These are phyloP conservation scores for Drosophila mulleri DNA, from an alignment of 2,888 invertebrate species.

Conservation along the genomic window DNA sequence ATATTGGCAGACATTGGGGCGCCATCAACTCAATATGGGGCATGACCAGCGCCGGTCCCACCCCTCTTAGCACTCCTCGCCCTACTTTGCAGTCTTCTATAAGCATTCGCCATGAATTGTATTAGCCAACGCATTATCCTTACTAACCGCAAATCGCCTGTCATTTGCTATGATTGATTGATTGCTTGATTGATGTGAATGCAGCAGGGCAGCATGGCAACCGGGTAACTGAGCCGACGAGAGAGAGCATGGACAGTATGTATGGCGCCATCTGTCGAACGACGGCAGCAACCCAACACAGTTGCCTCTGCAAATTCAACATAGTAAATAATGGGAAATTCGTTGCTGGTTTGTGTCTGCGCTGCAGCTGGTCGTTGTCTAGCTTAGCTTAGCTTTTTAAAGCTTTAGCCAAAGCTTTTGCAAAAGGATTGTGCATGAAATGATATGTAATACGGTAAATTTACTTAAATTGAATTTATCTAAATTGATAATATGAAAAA, in stretches of 20 bases:
- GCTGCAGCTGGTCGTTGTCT: slow-evolving; percentile 11
- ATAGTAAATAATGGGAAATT: slow-evolving; percentile 62
- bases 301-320: slow-evolving; percentile 18
- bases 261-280: slow-evolving; percentile 46
- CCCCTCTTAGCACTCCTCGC: neutral
- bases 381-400: neutral
- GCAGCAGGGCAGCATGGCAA: neutral
- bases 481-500: neutral
- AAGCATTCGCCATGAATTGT: slow-evolving; percentile 32
- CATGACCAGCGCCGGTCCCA: neutral
- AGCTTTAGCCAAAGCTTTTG: neutral
- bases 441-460: neutral
- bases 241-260: neutral
- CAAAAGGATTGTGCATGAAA: neutral
- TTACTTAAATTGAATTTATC: neutral
- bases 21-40: slow-evolving; percentile 10
- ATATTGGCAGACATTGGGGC: slow-evolving; percentile 43
- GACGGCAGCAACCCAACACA: slow-evolving; percentile 41
- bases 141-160: slow-evolving; percentile 51
- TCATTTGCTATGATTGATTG: slow-evolving; percentile 63
- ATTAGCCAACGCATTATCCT: slow-evolving; percentile 45
- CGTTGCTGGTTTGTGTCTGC: slow-evolving; percentile 1
- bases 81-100: neutral
- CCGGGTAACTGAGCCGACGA: too few species aligned
- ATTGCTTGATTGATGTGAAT: slow-evolving; percentile 30